Evolutionary conservation across 64 coral and sea anemone genomes (phyloP), one percentile per base, ranked within the genome.

Genomic region (Exaiptasia diaphana): DNA sequence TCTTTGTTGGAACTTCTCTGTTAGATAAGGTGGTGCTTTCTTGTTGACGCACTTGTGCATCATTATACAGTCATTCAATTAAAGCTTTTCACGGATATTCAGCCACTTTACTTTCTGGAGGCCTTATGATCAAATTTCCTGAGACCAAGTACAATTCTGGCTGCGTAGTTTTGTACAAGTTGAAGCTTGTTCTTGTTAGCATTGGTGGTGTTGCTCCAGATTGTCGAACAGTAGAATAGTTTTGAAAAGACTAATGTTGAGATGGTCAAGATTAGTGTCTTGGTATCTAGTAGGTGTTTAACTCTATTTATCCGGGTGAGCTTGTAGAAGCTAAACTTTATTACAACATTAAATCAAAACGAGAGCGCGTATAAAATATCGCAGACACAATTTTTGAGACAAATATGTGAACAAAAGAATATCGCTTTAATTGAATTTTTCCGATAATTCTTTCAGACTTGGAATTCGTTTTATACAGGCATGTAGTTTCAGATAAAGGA

Each of bases 61-160:
- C 62, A 82, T 82, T 29, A 33, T 43, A 41, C 40, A 53, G 17
- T 26, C 59, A 60, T 87, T 67, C 35, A 87, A 3, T 42, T 67
- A 76, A 11, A 88, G 75, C 72, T 37, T 65, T 44, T 88, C 76
- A 43, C 58, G 74, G 34, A 71, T 72, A 53, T 67, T 77, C 34
- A 80, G 65, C 85, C 76, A 88, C 43, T 73, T 72, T 53, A 88
- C 58, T 41, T 61, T 56, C 61, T 88, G 65, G 38, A 78, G 75
- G 29, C 84, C 84, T 68, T 76, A 57, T 46, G 61, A 67, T 87
- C 85, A 52, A 67, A 77, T 79, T 87, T 69, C 62, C 67, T 78
- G 33, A 87, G 60, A 33, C 85, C 86, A 57, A 88, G 70, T 44
- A 76, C 60, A 23, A 88, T 64, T 80, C 68, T 88, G 44, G 49